A percentile compares a stretch with the other conserved stretches of the same genome.
These are phyloP conservation scores for Psilopogon haemacephalus DNA, from an alignment of 2,113 vertebrate species.

Conservation along the genomic window DNA sequence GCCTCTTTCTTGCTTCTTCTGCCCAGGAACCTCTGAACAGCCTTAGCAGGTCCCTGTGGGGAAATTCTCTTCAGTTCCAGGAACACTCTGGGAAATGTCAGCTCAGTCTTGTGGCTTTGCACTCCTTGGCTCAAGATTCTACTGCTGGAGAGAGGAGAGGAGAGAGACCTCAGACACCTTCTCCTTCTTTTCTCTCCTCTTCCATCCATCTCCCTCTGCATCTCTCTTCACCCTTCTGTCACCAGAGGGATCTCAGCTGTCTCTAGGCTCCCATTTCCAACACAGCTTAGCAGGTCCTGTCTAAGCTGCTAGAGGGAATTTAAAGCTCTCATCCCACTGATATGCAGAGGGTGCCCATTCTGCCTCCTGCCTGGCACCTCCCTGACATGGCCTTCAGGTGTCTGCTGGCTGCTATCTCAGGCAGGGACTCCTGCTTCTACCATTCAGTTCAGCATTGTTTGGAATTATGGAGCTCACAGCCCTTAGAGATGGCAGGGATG, in stretches of 20 bases:
- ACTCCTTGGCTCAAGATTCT: accelerated
- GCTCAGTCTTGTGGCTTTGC: not conserved
- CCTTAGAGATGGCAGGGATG: no score
- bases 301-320: accelerated
- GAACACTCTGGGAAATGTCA: accelerated
- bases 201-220: accelerated
- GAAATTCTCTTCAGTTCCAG: accelerated
- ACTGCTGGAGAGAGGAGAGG: accelerated
- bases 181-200: accelerated
- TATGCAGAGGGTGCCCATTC: no score
- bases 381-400: not conserved
- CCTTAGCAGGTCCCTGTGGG: accelerated
- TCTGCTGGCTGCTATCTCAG: not conserved
- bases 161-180: accelerated
- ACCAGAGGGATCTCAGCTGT: not conserved
- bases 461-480: no score
- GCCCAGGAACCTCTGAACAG: not conserved
- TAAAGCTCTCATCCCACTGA: not conserved
- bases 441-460: no score
- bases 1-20: accelerated
- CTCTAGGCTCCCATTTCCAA: no score
- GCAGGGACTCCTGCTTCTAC: not conserved
- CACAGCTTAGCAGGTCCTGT: accelerated
- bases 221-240: not conserved
- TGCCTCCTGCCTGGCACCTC: no score